phyloP scores from a whole-genome alignment of 1,140 invertebrate genomes.

The Drosophila oshimai region DNA sequence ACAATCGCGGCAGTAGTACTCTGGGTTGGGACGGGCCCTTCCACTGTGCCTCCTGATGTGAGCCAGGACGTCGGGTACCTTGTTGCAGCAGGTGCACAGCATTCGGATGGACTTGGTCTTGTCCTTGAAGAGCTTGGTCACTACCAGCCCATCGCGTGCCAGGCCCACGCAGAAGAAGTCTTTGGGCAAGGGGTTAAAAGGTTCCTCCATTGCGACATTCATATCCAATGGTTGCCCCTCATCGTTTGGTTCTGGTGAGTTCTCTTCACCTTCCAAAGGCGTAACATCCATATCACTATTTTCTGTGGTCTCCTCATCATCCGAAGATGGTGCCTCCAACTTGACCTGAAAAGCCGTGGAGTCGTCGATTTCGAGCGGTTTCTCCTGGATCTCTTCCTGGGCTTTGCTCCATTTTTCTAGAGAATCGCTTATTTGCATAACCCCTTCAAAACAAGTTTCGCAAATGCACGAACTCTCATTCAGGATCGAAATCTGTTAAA shows the following conservation, averaged over 20 bases:
- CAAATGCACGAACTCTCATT: constrained; percentile 2
- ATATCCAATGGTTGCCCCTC: not conserved
- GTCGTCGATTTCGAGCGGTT: constrained; percentile 20
- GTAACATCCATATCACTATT: not conserved
- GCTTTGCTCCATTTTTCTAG: not conserved
- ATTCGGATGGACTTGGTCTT: not conserved
- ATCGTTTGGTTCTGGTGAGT: not conserved
- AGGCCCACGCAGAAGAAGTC: constrained; percentile 12
- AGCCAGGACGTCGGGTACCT: not conserved
- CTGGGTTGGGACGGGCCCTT: not conserved
- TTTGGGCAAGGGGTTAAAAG: rapidly evolving
- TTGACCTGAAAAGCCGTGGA: constrained; percentile 11
- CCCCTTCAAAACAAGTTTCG: not conserved
- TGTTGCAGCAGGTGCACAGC: constrained; percentile 16
- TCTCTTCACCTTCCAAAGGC: not conserved
- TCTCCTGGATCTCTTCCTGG: not conserved
- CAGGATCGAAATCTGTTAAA: not conserved
- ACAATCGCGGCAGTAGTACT: constrained; percentile 10
- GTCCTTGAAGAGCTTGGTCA: constrained; percentile 5
- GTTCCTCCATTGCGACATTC: too few relatives aligned
- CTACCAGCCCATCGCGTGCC: not conserved
- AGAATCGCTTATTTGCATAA: not conserved
- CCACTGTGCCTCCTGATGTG: constrained; percentile 4
- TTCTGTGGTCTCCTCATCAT: not conserved
- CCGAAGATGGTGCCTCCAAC: not conserved